Percentiles rank a stretch among this genome's conserved stretches.
phyloP scores from a whole-genome alignment of 2,113 vertebrate genomes.

The Mesembrinibis cayennensis region DNA sequence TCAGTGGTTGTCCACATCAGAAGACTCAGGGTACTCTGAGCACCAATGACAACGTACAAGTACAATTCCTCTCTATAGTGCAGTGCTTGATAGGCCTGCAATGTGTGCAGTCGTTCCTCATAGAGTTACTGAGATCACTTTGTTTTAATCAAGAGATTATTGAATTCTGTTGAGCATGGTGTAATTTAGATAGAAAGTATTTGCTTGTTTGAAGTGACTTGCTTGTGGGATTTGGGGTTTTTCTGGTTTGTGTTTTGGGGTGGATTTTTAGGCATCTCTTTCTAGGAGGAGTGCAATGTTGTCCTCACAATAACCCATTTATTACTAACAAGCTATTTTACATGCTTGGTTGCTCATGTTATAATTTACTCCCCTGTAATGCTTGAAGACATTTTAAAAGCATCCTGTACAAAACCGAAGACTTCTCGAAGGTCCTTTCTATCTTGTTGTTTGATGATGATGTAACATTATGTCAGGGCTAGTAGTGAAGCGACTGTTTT shows the following conservation, averaged over 20 bases:
- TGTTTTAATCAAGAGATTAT: background rate
- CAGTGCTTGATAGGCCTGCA: background rate
- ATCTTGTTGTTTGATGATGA: background rate
- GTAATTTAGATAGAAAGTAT: background rate
- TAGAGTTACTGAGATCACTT: background rate
- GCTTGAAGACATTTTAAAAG: background rate
- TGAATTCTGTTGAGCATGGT: background rate
- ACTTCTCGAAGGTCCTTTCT: background rate
- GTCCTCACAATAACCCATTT: background rate
- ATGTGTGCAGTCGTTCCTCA: background rate
- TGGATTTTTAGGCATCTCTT: background rate
- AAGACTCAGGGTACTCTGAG: background rate
- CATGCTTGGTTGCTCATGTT: background rate
- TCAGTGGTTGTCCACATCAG: background rate
- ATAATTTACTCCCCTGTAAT: background rate
- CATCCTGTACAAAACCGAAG: background rate
- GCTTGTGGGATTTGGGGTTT: accelerated
- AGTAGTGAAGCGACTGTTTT: background rate
- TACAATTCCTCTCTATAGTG: background rate
- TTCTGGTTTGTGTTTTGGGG: background rate
- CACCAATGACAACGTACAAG: background rate
- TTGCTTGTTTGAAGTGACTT: background rate
- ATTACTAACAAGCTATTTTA: background rate
- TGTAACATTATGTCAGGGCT: background rate
- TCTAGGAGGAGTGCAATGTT: background rate